Evolutionary conservation across 1,140 invertebrate genomes (phyloP).

Genomic region (Drosophila kanapiae): DNA sequence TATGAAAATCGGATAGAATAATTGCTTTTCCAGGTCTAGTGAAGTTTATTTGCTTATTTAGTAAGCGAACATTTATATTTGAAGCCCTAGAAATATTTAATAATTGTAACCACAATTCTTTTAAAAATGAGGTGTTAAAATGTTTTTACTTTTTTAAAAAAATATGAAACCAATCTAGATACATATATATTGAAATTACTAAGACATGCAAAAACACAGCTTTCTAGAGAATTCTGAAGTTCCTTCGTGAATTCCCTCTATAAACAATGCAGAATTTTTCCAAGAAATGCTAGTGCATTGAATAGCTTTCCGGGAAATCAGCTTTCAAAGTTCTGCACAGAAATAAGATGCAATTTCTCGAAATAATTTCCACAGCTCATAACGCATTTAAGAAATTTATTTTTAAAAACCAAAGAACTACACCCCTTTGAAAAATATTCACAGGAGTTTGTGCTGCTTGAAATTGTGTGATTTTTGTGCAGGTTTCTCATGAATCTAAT

Average conservation of each 20-base stretch:
- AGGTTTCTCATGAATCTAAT: conserved; percentile 9
- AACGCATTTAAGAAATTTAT: background rate
- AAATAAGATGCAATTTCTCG: background rate
- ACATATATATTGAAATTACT: background rate
- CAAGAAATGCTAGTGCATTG: background rate
- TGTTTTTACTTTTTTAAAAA: background rate
- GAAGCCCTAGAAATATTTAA: background rate
- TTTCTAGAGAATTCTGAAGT: background rate
- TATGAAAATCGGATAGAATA: background rate
- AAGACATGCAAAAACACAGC: background rate
- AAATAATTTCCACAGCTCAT: background rate
- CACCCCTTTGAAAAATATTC: background rate
- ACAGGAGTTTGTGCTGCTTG: background rate
- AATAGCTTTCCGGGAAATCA: background rate
- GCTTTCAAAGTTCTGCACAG: background rate
- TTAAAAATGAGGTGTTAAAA: background rate
- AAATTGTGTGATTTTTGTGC: background rate
- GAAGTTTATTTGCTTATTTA: background rate
- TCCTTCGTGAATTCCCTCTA: background rate
- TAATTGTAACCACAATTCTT: too few relatives aligned
- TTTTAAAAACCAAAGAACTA: background rate
- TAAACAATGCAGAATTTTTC: background rate
- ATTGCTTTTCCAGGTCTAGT: too few relatives aligned
- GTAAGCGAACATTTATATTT: background rate
- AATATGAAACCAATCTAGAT: background rate